Evolutionary conservation across 2,797 vertebrate genomes (phyloP), one percentile per base, ranked within the genome.

Genomic region (Pitangus sulphuratus): DNA sequence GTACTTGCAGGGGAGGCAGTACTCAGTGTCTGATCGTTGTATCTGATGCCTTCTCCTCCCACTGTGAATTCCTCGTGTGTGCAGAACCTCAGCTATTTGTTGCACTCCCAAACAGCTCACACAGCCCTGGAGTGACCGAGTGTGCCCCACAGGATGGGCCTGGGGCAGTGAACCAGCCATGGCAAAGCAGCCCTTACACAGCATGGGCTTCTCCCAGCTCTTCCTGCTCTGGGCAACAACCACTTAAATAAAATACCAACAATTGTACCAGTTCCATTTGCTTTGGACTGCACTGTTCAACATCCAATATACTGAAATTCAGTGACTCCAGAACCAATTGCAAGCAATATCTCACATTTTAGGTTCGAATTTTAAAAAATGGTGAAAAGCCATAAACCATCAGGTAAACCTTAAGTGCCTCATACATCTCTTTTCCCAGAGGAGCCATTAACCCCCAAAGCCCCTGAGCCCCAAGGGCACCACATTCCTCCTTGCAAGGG

Each of bases 211-310:
- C 40, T 28, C 30, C 37, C 14, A 16, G 24, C 79, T 9, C 5
- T 1, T 7, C 40, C 77, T 12, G 8, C 42, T 0, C 61, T 2
- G 11, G 4, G 10, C 15, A 28, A 1, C 53, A 13, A 5, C 44
- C 4, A 0, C 2, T 39, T 2, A 3, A 47, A 26, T 0, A 22
- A 26, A 75, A 1, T 0, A n/a, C 9, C 72, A 58, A 0, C 42
- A 9, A 17, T 14, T 19, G 2, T 1, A 35, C 2, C 30, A 26
- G 16, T 1, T n/a, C 3, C 33, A 3, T 50, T 37, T n/a, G 31
- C 28, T 31, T 54, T 31, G 26, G 26, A 20, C 68, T 24, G 1
- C 11, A 0, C n/a, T 35, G 53, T 5, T 35, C 69, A 16, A 1
- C 6, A 8, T 5, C 28, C n/a, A n/a, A 40, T 5, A 4, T 15